Conservation (phyloP, 2,797 vertebrate species). For the Uromys caudimaculatus region DNA sequence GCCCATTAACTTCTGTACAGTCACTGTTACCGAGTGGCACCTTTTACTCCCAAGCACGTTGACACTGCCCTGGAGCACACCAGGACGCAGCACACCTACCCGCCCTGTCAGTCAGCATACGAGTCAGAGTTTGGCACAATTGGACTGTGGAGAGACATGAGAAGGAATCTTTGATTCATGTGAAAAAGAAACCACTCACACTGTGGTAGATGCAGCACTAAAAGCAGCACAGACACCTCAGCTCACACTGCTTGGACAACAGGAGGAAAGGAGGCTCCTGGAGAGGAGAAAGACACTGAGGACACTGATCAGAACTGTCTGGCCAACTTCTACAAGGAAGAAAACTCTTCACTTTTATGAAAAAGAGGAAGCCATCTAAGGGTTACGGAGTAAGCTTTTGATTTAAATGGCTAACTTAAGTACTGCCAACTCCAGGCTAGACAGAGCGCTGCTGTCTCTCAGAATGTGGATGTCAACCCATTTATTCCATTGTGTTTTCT, state of each 20-base stretch:
- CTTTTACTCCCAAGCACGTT: constrained; percentile 59
- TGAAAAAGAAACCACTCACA: constrained; percentile 80
- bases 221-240: constrained; percentile 83
- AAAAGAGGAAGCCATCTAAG: constrained; percentile 80
- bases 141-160: constrained; percentile 88
- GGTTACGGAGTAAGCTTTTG: constrained; percentile 85
- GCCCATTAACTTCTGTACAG: constrained; percentile 86
- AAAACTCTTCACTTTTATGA: constrained; percentile 50
- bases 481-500: constrained; percentile 80
- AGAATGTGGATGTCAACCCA: constrained; percentile 85
- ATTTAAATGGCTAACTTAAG: constrained; percentile 85
- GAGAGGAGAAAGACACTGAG: constrained; percentile 80
- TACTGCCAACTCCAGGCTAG: constrained; percentile 86
- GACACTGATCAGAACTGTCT: constrained; percentile 72
- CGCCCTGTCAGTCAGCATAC: constrained; percentile 88
- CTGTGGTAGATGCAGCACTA: constrained; percentile 83
- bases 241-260: constrained; percentile 83
- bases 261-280: constrained; percentile 69
- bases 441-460: constrained; percentile 87
- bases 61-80: constrained; percentile 79
- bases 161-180: constrained; percentile 85
- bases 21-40: constrained; percentile 78
- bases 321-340: constrained; percentile 80
- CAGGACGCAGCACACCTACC: constrained; percentile 89
- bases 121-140: constrained; percentile 94